Percentiles rank a stretch among this genome's conserved stretches.
Evolutionary conservation across 2,797 vertebrate genomes (phyloP).

Genomic region (Rhinichthys osculus): DNA sequence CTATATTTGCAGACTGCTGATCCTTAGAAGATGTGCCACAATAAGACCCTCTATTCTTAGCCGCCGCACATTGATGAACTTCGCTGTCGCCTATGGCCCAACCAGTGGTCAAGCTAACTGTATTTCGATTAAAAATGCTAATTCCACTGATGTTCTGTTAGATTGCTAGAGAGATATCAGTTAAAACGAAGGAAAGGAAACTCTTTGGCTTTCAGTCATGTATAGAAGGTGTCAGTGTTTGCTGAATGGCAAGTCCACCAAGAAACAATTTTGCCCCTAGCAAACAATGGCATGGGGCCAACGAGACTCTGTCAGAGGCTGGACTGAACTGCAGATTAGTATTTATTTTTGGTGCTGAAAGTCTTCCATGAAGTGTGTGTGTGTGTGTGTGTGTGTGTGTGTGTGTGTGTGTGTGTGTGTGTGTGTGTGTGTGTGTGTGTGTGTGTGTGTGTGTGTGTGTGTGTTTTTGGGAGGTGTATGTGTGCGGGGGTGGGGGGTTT

Average conservation of each 20-base stretch:
- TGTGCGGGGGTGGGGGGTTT: constrained; percentile 52
- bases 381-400: not conserved
- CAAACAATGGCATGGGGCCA: constrained; percentile 72
- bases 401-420: no score
- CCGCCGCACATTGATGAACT: constrained; percentile 10
- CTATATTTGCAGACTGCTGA: constrained; percentile 52
- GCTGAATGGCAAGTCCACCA: constrained; percentile 58
- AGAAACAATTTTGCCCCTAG: constrained; percentile 56
- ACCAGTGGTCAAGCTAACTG: not conserved
- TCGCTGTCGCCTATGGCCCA: not conserved
- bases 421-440: no score
- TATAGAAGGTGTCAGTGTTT: constrained; percentile 59
- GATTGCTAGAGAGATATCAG: not conserved
- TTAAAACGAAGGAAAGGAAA: not conserved
- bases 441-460: constrained; percentile 56
- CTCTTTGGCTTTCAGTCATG: constrained; percentile 28
- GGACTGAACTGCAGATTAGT: constrained; percentile 79
- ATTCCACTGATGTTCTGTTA: not conserved
- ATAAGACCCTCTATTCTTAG: constrained; percentile 42
- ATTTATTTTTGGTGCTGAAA: constrained; percentile 81
- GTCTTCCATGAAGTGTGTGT: constrained; percentile 77
- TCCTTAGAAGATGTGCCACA: constrained; percentile 45
- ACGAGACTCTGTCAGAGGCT: constrained; percentile 74
- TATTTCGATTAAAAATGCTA: not conserved
- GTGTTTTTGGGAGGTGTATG: constrained; percentile 56